Evolutionary conservation across 2,888 invertebrate species (phyloP).

Genomic region (Hedya salicella): DNA sequence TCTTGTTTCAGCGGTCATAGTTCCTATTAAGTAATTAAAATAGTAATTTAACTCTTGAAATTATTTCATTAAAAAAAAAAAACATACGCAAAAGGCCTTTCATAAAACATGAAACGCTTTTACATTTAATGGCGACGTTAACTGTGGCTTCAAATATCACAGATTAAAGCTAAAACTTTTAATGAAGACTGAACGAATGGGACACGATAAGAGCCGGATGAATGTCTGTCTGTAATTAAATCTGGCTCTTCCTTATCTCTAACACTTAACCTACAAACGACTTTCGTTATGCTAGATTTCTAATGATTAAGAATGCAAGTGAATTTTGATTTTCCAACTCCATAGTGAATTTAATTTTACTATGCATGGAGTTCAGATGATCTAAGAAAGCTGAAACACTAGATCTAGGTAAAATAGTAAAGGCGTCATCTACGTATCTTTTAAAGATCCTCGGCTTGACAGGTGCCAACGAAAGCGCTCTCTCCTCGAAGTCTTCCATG

Average conservation of each 20-base stretch:
- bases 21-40: too few species aligned
- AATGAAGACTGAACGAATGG: constrained; percentile 21
- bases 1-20: too few species aligned
- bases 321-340: too few species aligned
- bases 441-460: too few species aligned
- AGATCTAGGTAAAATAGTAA: too few species aligned
- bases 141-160: background rate
- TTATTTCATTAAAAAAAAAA: background rate
- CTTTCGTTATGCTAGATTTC: background rate
- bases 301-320: too few species aligned
- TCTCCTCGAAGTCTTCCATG: too few species aligned
- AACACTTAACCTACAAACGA: background rate
- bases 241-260: background rate
- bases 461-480: too few species aligned
- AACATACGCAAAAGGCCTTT: background rate
- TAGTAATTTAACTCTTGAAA: background rate
- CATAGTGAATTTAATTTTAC: too few species aligned
- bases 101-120: constrained; percentile 10
- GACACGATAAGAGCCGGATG: constrained; percentile 13
- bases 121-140: constrained; percentile 8
- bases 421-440: too few species aligned
- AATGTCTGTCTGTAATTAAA: constrained; percentile 12
- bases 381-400: too few species aligned
- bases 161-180: constrained; percentile 22
- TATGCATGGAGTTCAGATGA: too few species aligned